A percentile compares a stretch with the other conserved stretches of the same genome.
phyloP scores from a whole-genome alignment of 53 echinoderm and acorn worm species.

The Echinarachnius parma region DNA sequence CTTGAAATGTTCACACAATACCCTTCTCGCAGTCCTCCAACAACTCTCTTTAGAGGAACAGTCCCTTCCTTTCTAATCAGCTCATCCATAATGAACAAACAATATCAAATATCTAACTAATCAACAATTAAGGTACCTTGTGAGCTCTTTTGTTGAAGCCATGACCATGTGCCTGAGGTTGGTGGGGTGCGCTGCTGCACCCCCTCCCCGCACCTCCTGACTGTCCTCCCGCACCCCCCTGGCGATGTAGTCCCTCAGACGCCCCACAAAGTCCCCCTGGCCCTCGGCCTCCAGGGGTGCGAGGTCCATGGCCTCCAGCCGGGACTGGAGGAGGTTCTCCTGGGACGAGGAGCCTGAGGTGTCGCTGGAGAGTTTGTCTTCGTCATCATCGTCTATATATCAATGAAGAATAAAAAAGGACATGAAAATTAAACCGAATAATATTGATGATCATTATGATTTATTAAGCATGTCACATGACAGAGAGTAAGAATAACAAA shows the following conservation, averaged over 20 bases:
- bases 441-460: too few relatives aligned
- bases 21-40: too few relatives aligned
- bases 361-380: constrained; percentile 46
- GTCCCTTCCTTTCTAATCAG: too few relatives aligned
- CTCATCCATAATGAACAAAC: too few relatives aligned
- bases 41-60: too few relatives aligned
- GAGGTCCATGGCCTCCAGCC: constrained; percentile 62
- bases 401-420: background rate
- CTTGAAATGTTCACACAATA: too few relatives aligned
- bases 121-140: constrained; percentile 51
- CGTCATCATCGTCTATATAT: constrained; percentile 62
- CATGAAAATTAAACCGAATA: too few relatives aligned
- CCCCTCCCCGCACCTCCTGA: constrained; percentile 40
- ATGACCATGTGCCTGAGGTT: constrained; percentile 47
- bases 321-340: constrained; percentile 52
- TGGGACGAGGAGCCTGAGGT: constrained; percentile 17
- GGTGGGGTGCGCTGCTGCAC: constrained; percentile 13
- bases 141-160: constrained; percentile 59
- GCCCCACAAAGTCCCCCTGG: constrained; percentile 54
- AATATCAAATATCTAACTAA: too few relatives aligned
- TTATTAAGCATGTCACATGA: too few relatives aligned
- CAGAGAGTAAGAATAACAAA: too few relatives aligned
- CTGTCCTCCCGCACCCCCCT: constrained; percentile 51
- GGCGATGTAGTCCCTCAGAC: constrained; percentile 59
- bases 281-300: constrained; percentile 54